Base-by-base conservation (phyloP, 1,140 invertebrate genomes). In the Magallana angulata region DNA sequence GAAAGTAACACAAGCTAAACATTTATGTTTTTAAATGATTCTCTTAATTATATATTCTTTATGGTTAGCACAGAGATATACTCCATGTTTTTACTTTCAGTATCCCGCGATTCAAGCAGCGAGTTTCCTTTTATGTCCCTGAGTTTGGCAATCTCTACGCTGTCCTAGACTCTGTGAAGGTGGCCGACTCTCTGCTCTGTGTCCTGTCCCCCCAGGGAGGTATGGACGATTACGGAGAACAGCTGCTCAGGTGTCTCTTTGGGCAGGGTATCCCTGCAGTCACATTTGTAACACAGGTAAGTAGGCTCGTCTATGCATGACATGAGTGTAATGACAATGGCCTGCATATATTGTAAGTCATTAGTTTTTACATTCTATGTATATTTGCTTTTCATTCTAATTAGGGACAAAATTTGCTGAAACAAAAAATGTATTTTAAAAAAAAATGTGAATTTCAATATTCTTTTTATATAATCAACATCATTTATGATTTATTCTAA, bases 231-330 rank as follows among this genome's bases (percentile, higher is more conserved):
- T 97, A 96, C 96, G 97, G 97, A 14, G 96, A 97, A 89, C 96
- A 96, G 91, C 96, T 97, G 62, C 95, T 98, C 18, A 96, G 96
- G 24, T 95, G 97, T 91, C 95, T 97, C 36, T 96, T 97, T 92
- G 97, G 97, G 18, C 98, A 99, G 95, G 97, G 98, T 8, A 96
- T 98, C 92, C 97, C 98, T 7, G 97, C 97, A 18, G 96, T 97
- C 7, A 94, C 97, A 57, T 96, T 98, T 76, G 97, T 96, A 48
- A 94, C 97, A n/a, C 97, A 97, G 95, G 97, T 95, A 89, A 89
- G 88, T 18, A 30, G 11, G 36, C 36, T 48, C 36, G 5, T 48
- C 36, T 48, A 48, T 48, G 5, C 36, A 48, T 48, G 36, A 48
- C 36, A 48, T 48, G 36, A 48, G 36, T 48, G 5, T 48, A 48